Percentiles rank a stretch among this genome's conserved stretches.
phyloP scores from a whole-genome alignment of 2,888 invertebrate genomes.

The Phlogophora meticulosa region DNA sequence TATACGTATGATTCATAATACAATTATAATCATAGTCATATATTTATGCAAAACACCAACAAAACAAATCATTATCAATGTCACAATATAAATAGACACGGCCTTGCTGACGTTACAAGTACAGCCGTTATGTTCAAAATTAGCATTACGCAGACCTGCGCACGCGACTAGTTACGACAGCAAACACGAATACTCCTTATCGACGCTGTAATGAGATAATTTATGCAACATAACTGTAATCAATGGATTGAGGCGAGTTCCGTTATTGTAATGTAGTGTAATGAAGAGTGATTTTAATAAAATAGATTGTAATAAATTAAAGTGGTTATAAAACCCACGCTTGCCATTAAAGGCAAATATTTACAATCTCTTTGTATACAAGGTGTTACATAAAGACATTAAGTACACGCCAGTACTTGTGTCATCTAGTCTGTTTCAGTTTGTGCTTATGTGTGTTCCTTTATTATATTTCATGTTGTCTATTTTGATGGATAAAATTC shows the following conservation, averaged over 20 bases:
- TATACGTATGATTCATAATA: not conserved
- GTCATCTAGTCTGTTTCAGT: too few relatives aligned
- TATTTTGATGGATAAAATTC: not conserved
- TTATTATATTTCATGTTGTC: not conserved
- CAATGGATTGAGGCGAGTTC: constrained; percentile 34
- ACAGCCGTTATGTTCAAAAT: constrained; percentile 34
- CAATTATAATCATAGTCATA: not conserved
- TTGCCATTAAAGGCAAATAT: constrained; percentile 1
- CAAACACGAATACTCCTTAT: constrained; percentile 32
- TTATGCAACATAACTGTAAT: constrained; percentile 33
- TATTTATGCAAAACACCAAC: not conserved
- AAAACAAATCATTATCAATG: constrained; percentile 34
- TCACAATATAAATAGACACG: constrained; percentile 19
- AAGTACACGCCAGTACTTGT: not conserved
- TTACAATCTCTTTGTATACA: constrained; percentile 18
- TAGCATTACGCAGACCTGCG: constrained; percentile 44
- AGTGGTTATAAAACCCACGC: constrained; percentile 7
- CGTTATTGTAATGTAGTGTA: constrained; percentile 24
- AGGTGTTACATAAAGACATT: not conserved
- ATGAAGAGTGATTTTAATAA: constrained; percentile 30
- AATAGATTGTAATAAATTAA: constrained; percentile 27
- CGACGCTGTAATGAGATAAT: constrained; percentile 43
- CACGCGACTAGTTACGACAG: constrained; percentile 54
- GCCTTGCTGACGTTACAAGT: constrained; percentile 36
- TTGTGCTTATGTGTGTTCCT: not conserved